These are phyloP conservation scores for Microcebus tavaratra DNA, from an alignment of 2,113 vertebrate genomes.

Conservation along the genomic window DNA sequence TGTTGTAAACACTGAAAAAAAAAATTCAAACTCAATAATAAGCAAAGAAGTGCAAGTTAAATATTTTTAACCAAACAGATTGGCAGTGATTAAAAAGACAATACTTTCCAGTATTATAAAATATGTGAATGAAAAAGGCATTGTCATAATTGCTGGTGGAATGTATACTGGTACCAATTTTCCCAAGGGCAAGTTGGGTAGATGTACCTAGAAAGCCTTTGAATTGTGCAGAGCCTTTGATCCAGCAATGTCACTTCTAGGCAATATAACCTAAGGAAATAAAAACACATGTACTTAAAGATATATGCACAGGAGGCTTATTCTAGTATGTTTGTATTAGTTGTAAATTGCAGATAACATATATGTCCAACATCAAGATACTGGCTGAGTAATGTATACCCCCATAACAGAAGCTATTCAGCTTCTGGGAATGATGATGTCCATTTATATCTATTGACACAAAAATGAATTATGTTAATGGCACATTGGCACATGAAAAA, in stretches of 20 bases:
- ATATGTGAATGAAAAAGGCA: neutral
- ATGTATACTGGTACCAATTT: neutral
- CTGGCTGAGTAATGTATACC: neutral
- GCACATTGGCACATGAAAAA: neutral
- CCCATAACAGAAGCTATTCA: neutral
- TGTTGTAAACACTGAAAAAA: neutral
- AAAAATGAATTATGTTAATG: neutral
- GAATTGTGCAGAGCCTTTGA: neutral
- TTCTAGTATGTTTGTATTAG: neutral
- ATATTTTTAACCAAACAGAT: neutral
- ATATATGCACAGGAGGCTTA: neutral
- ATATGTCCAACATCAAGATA: neutral
- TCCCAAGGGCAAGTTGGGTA: neutral
- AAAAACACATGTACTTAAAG: neutral
- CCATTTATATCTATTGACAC: neutral
- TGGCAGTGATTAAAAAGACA: neutral
- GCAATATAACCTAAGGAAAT: neutral
- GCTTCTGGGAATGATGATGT: neutral
- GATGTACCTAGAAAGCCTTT: neutral
- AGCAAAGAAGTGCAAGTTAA: constrained; percentile 21
- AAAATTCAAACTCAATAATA: neutral
- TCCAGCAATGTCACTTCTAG: neutral
- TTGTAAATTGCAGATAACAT: neutral
- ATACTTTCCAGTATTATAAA: neutral
- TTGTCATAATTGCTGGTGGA: constrained; percentile 1